Percentiles rank a stretch among this genome's conserved stretches.
Conservation (phyloP, 2,888 invertebrate genomes). For the Leptinotarsa peninsularis region DNA sequence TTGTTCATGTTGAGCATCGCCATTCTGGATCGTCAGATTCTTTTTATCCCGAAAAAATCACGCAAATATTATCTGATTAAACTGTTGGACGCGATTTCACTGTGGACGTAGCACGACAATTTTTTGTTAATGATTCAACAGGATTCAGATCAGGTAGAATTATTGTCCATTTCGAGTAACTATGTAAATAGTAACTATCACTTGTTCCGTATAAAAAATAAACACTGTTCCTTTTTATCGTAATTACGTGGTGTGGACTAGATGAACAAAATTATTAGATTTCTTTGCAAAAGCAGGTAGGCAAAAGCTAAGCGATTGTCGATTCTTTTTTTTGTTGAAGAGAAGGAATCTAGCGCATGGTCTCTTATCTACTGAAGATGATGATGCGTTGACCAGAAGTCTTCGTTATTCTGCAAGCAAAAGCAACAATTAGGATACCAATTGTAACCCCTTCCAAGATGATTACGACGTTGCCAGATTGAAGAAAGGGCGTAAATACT, state of each 20-base stretch:
- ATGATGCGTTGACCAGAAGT: slow-evolving; percentile 55
- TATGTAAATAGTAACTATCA: slow-evolving; percentile 30
- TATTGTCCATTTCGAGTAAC: slow-evolving; percentile 61
- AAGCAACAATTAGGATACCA: slow-evolving; percentile 52
- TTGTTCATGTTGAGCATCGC: slow-evolving; percentile 98
- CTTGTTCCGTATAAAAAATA: slow-evolving; percentile 54
- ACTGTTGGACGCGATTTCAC: slow-evolving; percentile 55
- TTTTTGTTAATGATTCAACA: slow-evolving; percentile 37
- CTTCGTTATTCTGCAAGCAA: slow-evolving; percentile 58
- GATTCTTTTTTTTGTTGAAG: slow-evolving; percentile 45
- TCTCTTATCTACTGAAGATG: slow-evolving; percentile 61
- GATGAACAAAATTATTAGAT: slow-evolving; percentile 42
- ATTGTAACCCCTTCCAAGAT: slow-evolving; percentile 29
- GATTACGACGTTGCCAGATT: slow-evolving; percentile 17
- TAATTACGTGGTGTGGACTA: slow-evolving; percentile 46
- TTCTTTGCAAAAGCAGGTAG: slow-evolving; percentile 63
- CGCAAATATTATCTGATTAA: slow-evolving; percentile 34
- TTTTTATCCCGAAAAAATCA: slow-evolving; percentile 33
- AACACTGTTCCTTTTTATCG: slow-evolving; percentile 49
- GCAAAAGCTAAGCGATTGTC: slow-evolving; percentile 66
- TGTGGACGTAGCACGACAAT: slow-evolving; percentile 51
- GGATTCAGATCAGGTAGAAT: slow-evolving; percentile 59
- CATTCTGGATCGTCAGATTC: slow-evolving; percentile 63
- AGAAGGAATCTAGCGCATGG: slow-evolving; percentile 63
- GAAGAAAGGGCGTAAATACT: not conserved